Base-by-base conservation (phyloP, 1,140 invertebrate genomes). In the Diabrotica undecimpunctata region DNA sequence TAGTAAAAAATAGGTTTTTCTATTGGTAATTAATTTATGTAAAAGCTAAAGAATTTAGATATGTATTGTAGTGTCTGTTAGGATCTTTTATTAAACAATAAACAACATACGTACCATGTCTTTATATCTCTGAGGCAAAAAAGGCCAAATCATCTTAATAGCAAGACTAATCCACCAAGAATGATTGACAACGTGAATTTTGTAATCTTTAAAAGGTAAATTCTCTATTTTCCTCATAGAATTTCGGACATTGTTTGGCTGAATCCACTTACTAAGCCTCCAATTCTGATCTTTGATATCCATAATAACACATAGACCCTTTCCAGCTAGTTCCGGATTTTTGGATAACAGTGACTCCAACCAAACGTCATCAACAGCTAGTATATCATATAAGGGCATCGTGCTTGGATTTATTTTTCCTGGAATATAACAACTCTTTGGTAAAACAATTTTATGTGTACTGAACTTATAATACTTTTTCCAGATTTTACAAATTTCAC, bases 301-400 rank as follows among this genome's bases (percentile, higher is more conserved):
- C 7, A 80, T 61, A n/a, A 81, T 71, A 35, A 75, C 70, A 57
- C 77, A 74, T 2, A 79, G 53, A 7, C 79, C 79, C 36, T 78
- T 74, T 61, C 69, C 59, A 60, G 74, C 67, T 35, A 53, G 6
- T 8, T 14, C 25, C 60, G 12, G 66, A 8, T 58, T 52, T 13
- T 67, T 67, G 4, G 55, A 46, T 14, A 66, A 35, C 25, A 67
- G 36, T 9, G 54, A 67, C 60, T 68, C 70, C 11, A 68, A 10
- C 68, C 65, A 68, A 9, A 67, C 59, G 39, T 72, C 68, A 59
- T 72, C 68, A 9, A 69, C 57, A 6, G 64, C 57, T 36, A 67
- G 13, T 25, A 70, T 52, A 46, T 72, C 68, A 11, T 57, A 14
- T 37, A 72, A 35, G 8, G 10, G 36, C 70, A 71, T 71, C 55